These are phyloP conservation scores for Murina feae DNA, from an alignment of 2,113 vertebrate genomes.

Conservation along the genomic window DNA sequence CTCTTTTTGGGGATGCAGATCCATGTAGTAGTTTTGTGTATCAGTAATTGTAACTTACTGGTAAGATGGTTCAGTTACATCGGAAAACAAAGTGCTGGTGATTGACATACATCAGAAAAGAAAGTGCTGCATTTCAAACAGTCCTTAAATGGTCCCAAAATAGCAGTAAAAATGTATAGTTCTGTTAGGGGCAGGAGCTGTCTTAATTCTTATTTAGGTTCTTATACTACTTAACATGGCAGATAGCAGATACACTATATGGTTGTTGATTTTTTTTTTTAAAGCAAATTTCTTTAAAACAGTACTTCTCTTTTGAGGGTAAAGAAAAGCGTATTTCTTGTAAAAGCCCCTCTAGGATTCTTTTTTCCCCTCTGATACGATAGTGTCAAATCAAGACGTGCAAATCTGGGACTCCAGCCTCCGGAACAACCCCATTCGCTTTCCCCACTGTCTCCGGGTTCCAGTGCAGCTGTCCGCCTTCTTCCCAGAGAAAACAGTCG, in stretches of 20 bases:
- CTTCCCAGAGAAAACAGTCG: constrained; percentile 4
- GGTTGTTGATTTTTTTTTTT: background rate
- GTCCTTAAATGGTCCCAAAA: background rate
- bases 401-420: background rate
- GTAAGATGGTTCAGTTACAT: background rate
- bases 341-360: background rate
- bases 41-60: background rate
- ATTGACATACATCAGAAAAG: background rate
- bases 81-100: background rate
- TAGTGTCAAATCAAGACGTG: background rate
- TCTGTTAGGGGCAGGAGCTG: background rate
- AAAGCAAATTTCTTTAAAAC: background rate
- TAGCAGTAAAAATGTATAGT: background rate
- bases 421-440: background rate
- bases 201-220: background rate
- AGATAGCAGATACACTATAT: background rate
- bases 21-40: background rate
- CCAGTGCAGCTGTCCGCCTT: background rate
- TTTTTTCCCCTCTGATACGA: background rate
- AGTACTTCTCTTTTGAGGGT: background rate
- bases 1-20: background rate
- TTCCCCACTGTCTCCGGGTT: background rate
- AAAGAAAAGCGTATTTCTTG: background rate
- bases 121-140: background rate
- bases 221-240: background rate